phyloP scores from a whole-genome alignment of 2,797 vertebrate genomes.

The Rousettus madagascariensis region DNA sequence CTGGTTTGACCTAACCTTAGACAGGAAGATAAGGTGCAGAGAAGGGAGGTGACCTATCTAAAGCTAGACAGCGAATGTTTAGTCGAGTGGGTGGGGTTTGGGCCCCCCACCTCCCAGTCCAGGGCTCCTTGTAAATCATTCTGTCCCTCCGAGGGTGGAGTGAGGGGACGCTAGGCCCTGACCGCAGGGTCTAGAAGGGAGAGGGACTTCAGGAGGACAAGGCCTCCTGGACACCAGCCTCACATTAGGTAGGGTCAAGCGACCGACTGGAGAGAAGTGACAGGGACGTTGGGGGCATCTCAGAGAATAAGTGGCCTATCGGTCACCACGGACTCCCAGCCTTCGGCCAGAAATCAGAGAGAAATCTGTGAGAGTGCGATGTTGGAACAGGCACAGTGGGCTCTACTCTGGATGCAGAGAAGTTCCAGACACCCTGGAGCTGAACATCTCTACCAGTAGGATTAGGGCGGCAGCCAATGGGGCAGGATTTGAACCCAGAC shows the following conservation, averaged over 20 bases:
- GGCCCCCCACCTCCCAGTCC: too few species aligned
- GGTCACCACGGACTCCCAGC: fast-evolving
- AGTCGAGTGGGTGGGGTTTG: not conserved
- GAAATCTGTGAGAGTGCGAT: fast-evolving
- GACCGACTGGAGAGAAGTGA: not conserved
- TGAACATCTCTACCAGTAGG: fast-evolving
- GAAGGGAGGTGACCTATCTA: fast-evolving
- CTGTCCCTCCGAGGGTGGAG: fast-evolving
- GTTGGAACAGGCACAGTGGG: fast-evolving
- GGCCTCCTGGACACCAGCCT: fast-evolving
- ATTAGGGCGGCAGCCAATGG: not conserved
- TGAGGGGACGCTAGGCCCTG: not conserved
- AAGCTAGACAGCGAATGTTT: fast-evolving
- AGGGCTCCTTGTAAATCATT: not conserved
- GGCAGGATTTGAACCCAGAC: not conserved
- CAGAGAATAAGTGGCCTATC: fast-evolving
- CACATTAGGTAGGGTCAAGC: too few species aligned
- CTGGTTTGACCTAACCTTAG: fast-evolving
- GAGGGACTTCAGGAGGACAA: not conserved
- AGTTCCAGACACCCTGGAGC: too few species aligned
- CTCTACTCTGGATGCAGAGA: not conserved
- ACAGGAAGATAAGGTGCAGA: not conserved
- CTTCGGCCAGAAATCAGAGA: not conserved
- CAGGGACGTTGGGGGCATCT: fast-evolving
- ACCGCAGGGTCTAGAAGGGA: not conserved